Conservation (phyloP, 1,140 invertebrate genomes). For the Antheraea pernyi region DNA sequence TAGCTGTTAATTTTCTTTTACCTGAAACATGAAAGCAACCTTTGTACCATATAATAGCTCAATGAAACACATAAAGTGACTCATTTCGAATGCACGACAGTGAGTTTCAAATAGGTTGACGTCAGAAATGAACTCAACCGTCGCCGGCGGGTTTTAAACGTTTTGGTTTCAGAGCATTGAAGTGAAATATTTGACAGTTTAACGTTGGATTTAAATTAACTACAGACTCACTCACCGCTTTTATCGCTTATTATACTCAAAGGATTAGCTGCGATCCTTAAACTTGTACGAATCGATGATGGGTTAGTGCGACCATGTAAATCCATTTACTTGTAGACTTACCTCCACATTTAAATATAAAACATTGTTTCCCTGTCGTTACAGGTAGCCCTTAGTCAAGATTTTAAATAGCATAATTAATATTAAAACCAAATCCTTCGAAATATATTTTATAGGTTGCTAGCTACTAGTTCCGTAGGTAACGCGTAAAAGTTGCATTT, state of each 20-base stretch:
- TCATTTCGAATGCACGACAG: background rate
- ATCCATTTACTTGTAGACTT: too few species aligned
- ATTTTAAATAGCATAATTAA: too few species aligned
- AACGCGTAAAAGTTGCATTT: too few species aligned
- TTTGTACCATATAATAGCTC: background rate
- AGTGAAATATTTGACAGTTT: constrained; percentile 3
- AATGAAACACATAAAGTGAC: background rate
- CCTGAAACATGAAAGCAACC: background rate
- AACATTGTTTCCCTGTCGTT: too few species aligned
- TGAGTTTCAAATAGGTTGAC: background rate
- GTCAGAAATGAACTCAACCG: background rate
- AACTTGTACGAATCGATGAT: background rate
- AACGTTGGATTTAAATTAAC: constrained; percentile 1
- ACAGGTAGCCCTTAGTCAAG: too few species aligned
- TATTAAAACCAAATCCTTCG: too few species aligned
- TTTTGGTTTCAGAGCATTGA: constrained; percentile 1
- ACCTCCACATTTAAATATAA: too few species aligned
- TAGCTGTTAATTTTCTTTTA: background rate
- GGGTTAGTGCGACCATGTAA: too few species aligned
- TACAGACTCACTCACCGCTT: background rate
- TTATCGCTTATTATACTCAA: background rate
- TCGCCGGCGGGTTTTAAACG: background rate
- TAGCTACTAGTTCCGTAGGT: too few species aligned
- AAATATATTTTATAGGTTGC: too few species aligned
- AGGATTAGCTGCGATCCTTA: background rate